These are phyloP conservation scores for Drosophila eohydei DNA, from an alignment of 2,888 invertebrate species.

Conservation along the genomic window DNA sequence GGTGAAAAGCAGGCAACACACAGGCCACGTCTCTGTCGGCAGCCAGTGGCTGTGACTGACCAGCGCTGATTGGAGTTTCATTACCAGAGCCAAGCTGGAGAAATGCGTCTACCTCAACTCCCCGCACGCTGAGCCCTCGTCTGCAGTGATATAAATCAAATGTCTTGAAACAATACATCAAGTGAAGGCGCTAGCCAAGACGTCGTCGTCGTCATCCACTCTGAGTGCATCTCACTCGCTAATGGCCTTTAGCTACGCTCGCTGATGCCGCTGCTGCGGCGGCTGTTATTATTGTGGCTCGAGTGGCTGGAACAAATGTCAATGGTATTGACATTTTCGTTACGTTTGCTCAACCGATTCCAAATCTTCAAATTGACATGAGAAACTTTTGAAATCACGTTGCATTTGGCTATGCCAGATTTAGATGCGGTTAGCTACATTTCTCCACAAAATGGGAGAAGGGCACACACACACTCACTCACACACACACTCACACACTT, in stretches of 20 bases:
- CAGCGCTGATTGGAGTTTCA: conserved; percentile 71
- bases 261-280: conserved; percentile 7
- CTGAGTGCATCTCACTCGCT: conserved; percentile 63
- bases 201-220: conserved; percentile 29
- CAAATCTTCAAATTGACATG: conserved; percentile 74
- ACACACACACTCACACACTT: conserved; percentile 17
- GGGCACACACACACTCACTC: conserved; percentile 24
- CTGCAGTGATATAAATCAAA: conserved; percentile 73
- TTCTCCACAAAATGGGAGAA: conserved; percentile 36
- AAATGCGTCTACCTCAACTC: conserved; percentile 45
- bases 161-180: conserved; percentile 75
- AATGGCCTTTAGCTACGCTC: conserved; percentile 58
- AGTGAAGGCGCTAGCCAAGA: conserved; percentile 59
- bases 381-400: conserved; percentile 70
- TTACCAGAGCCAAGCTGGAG: conserved; percentile 58
- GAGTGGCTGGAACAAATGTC: conserved; percentile 69
- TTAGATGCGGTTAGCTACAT: conserved; percentile 37
- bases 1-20: conserved; percentile 29
- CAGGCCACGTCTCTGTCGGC: conserved; percentile 10
- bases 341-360: conserved; percentile 57
- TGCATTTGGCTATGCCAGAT: conserved; percentile 47
- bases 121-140: neutral
- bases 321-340: conserved; percentile 78
- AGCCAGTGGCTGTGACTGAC: conserved; percentile 39
- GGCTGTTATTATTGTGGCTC: conserved; percentile 20